These are phyloP conservation scores for Sphaeridia pumilis DNA, from an alignment of 2,888 invertebrate genomes.

Conservation along the genomic window DNA sequence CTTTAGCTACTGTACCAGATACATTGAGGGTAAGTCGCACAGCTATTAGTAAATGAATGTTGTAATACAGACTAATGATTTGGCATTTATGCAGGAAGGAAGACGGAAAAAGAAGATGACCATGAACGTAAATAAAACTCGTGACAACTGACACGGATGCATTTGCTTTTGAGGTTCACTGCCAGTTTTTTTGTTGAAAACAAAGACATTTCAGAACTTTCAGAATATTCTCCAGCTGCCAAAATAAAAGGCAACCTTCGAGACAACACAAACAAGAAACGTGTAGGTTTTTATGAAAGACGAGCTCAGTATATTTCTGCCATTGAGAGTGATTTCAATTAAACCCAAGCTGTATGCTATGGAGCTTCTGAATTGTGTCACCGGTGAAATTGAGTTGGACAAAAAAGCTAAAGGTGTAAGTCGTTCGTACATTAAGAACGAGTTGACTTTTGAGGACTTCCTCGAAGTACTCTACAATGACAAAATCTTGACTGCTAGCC, in stretches of 20 bases:
- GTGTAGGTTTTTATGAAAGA: not conserved
- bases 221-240: not conserved
- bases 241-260: not conserved
- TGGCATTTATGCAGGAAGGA: no score
- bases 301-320: not conserved
- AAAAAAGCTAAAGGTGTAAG: not conserved
- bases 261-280: not conserved
- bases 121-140: no score
- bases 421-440: not conserved
- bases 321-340: not conserved
- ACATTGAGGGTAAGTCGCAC: no score
- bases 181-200: not conserved
- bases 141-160: not conserved
- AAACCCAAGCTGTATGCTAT: not conserved
- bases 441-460: not conserved
- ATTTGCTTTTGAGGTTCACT: not conserved
- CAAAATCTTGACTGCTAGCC: not conserved
- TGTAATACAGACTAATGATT: no score
- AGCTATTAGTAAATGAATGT: no score
- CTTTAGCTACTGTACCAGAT: no score
- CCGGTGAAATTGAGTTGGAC: not conserved
- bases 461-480: not conserved
- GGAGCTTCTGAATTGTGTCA: not conserved
- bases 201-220: not conserved
- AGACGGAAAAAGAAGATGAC: no score